phyloP scores from a whole-genome alignment of 1,140 invertebrate species.

The Oscheius sp. region DNA sequence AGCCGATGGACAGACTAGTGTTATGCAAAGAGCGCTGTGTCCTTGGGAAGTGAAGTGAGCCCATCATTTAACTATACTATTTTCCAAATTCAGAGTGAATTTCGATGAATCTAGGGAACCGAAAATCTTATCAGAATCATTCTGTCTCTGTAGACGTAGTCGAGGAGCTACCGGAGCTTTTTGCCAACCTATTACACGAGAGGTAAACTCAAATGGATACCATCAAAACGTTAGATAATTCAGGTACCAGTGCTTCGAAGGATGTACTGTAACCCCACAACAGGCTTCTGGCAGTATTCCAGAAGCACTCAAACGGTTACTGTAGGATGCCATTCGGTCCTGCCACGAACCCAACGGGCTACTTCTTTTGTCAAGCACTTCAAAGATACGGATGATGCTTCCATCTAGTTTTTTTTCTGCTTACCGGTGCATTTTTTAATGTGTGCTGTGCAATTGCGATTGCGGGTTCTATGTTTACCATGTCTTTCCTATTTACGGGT shows the following conservation, averaged over 20 bases:
- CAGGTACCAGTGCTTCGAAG: conserved; percentile 21
- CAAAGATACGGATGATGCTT: neutral
- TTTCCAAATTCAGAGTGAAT: conserved; percentile 13
- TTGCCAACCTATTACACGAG: conserved; percentile 27
- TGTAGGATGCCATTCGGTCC: conserved; percentile 29
- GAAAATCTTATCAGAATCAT: conserved; percentile 19
- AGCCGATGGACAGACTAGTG: conserved; percentile 12
- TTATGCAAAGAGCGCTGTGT: conserved; percentile 30
- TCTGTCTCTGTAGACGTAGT: conserved; percentile 25
- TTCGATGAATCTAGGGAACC: conserved; percentile 24
- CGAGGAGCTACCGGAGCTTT: conserved; percentile 29
- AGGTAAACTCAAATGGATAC: neutral
- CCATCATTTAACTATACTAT: neutral
- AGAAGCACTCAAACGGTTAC: conserved; percentile 14
- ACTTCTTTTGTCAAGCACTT: conserved; percentile 7
- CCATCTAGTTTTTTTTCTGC: neutral
- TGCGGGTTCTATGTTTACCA: neutral
- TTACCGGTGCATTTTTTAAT: neutral
- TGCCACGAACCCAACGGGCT: conserved; percentile 24
- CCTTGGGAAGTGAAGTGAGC: conserved; percentile 27
- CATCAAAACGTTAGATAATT: neutral
- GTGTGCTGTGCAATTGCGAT: neutral
- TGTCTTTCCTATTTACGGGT: conserved; percentile 1
- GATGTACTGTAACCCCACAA: conserved; percentile 9
- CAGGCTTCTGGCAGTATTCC: conserved; percentile 22